phyloP scores from a whole-genome alignment of 1,140 invertebrate species.

The Bombus ignitus region DNA sequence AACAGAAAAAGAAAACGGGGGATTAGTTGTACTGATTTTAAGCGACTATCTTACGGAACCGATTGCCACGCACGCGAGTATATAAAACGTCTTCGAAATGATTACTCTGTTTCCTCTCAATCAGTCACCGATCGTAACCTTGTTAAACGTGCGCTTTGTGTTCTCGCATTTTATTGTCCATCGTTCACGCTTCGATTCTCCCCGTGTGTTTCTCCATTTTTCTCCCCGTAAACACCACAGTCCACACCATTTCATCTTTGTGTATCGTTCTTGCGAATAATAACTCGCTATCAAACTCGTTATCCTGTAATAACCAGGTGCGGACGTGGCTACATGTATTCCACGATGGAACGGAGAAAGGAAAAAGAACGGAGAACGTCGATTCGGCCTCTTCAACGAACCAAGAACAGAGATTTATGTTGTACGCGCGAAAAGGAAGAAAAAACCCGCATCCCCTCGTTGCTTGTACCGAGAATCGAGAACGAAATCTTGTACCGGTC shows the following conservation, averaged over 20 bases:
- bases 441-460: slow-evolving; percentile 38
- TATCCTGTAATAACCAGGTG: slow-evolving; percentile 55
- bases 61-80: neutral
- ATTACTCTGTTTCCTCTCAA: neutral
- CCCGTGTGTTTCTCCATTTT: neutral
- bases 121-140: neutral
- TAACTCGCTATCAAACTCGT: slow-evolving; percentile 56
- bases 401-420: slow-evolving; percentile 62
- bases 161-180: neutral
- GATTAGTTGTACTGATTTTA: slow-evolving; percentile 53
- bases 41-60: neutral
- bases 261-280: slow-evolving; percentile 41
- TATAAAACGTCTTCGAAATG: neutral
- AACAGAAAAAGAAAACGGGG: slow-evolving; percentile 67
- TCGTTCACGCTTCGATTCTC: neutral
- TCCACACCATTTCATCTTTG: too few species aligned
- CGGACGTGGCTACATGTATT: slow-evolving; percentile 37
- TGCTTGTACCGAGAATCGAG: slow-evolving; percentile 52
- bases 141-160: neutral
- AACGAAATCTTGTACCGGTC: slow-evolving; percentile 59
- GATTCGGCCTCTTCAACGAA: slow-evolving; percentile 37
- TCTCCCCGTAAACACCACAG: too few species aligned
- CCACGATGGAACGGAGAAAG: slow-evolving; percentile 19
- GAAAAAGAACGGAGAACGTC: slow-evolving; percentile 32
- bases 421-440: slow-evolving; percentile 39